Evolutionary conservation across 2,113 vertebrate species (phyloP), one percentile per base, ranked within the genome.

Genomic region (Nycticebus coucang): DNA sequence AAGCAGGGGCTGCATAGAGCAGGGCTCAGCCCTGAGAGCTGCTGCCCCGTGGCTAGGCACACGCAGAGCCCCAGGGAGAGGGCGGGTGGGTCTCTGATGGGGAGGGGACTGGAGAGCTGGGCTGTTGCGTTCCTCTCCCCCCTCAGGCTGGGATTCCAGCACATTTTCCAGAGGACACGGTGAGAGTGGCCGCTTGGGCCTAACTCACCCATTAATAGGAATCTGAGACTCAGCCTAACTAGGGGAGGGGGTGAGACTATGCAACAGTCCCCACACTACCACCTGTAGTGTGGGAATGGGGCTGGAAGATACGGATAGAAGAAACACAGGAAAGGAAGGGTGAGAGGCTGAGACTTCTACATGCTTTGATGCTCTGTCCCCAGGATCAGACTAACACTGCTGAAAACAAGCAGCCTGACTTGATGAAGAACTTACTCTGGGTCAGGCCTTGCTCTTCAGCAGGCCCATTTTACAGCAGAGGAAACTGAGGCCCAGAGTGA

Each of bases 231-330:
- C 4, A 12, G 82, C 45, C 75, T 28, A 37, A 8, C 41, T 10
- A 15, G 72, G 64, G 30, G 21, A 69, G 57, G 26, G 35, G n/a
- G 21, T 50, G 60, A n/a, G 82, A 37, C 53, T 35, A 15, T 0
- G 1, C 45, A 17, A 33, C 17, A 77, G 45, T n/a, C 50, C 53
- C 7, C 22, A 22, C n/a, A 22, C 1, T 0, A 0, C 50, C 37
- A 9, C 28, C 35, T 26, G 19, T 5, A 37, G 74, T 11, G 24
- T 19, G 66, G 35, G 35, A 13, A 15, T 0, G 2, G 71, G 45
- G 18, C 71, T 78, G 72, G 64, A 41, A n/a, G 53, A 22, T 21
- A 8, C 8, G 28, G 37, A 2, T 28, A 26, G 64, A 4, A 28
- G 59, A 11, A 55, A 17, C 1, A 2, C 26, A 50, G n/a, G 57